Base-by-base conservation (phyloP, 2,797 vertebrate species). In the Rhodeus uyekii region DNA sequence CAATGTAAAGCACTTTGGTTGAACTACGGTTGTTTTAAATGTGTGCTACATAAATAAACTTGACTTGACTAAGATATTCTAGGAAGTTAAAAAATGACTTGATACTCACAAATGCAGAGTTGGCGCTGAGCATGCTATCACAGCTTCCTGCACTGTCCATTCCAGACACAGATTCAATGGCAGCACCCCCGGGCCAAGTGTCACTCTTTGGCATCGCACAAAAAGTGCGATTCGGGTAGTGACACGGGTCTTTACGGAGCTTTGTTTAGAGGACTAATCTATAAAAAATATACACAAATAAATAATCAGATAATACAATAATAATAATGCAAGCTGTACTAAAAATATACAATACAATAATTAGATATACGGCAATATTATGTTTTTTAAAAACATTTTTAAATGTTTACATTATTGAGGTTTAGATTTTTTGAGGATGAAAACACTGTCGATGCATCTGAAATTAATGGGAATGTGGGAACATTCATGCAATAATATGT, bases 161-260 rank as follows among this genome's bases (percentile, higher is more conserved):
- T 58, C 90, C 90, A 87, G 89, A 92, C 87, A 88, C 85, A 0
- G 95, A 83, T 86, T 95, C 93, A 80, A 92, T 92, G 89, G 95
- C 92, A 90, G 92, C 88, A 87, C 89, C 90, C 60, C 92, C 94
- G 86, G 93, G 91, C 93, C 95, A 94, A 87, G 92, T 92, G 89
- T 95, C 95, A 89, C 93, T 94, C 91, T 93, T 95, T 3, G 94
- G 95, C 96, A 98, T 97, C 32, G 91, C 95, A 95, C 87, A 84
- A 88, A 81, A 32, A 50, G 46, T 72, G 58, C 27, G 68, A 19
- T 75, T 10, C 58, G 69, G 29, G 1, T 50, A 27, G 9, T 76
- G 60, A 68, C 46, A 65, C 24, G 12, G 77, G 79, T 83, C 46
- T 39, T 14, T 80, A 72, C 13, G 38, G 7, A 81, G 76, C 84